Evolutionary conservation across 2,113 vertebrate genomes (phyloP), one percentile per base, ranked within the genome.

Genomic region (Panthera leo): DNA sequence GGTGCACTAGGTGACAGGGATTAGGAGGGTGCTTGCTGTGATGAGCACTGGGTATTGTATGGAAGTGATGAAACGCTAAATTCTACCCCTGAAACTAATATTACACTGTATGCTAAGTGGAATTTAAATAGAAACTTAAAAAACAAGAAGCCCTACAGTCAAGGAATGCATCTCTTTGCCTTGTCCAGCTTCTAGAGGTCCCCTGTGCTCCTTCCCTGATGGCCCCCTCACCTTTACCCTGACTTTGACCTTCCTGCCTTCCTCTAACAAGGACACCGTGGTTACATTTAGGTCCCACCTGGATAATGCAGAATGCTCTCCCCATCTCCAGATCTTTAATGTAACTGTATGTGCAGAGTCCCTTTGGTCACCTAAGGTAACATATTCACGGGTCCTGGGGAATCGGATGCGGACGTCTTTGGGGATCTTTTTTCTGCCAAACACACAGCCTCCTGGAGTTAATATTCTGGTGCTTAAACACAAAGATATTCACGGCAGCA

Each of bases 181-280:
- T 68, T 85, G n/a, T 48, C 68, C 39, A 42, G 21, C 2, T 45
- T 68, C 63, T n/a, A 83, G n/a, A 92, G 29, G 10, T 23, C 15
- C 5, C 19, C 23, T 3, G 2, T 21, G 0, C 12, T 67, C 45
- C 67, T 92, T 39, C 8, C 23, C 12, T 91, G 1, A 0, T 1
- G 58, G 63, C 13, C 9, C 13, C 42, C 25, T 68, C 34, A 0
- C 25, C 6, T 10, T 48, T 55, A 42, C 83, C 31, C 83, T 48
- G 53, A 19, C 27, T 12, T 19, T 73, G 51, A 78, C 5, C 34
- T 16, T 63, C 42, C 63, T 85, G 23, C 3, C 34, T 76, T 82
- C 45, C 53, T 21, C 27, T 61, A 55, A 18, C 6, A 34, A 19
- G 68, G 87, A 68, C 19, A 1, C 73, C 11, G 19, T 65, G 65